Base-by-base conservation (phyloP, 2,797 vertebrate genomes). In the Melopsittacus undulatus region DNA sequence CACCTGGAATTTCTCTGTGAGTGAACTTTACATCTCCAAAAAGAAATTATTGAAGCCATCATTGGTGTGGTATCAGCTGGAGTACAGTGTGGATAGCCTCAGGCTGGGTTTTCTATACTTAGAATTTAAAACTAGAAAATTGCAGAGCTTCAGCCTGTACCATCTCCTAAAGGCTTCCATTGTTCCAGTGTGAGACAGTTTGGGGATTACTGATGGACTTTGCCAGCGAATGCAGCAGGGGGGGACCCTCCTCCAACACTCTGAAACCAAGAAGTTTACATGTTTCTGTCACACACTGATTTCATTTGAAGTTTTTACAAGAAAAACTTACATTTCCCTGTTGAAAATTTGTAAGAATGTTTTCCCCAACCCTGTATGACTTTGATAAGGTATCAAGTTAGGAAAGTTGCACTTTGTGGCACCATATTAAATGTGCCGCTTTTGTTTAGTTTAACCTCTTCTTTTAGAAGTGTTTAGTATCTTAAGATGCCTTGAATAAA, bases 71-170 rank as follows among this genome's bases (percentile, higher is more conserved):
- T 83, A n/a, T 81, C 76, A 88, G 67, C 51, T 68, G 46, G 43
- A 90, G 29, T 49, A 46, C 38, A 54, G 20, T 14, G 6, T 2
- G 5, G 45, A 29, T 52, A 70, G 84, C 61, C 67, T 87, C 32
- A 49, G 83, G 59, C 87, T 90, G 7, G 1, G 22, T 34, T 90
- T 77, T 89, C 73, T 95, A 15, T 62, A 72, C 51, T 91, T 84
- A 46, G 67, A 90, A 91, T 32, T 94, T 70, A 69, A 90, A 86
- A 73, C 69, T 32, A 69, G 77, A 70, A 85, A 93, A 92, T 70
- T 91, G 6, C 52, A 86, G 63, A 45, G 29, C 36, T 87, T 91
- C 64, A 72, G 54, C 48, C 10, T 52, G 19, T 36, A n/a, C 27
- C 7, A 17, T 69, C 72, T 49, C 83, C 49, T 74, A 19, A 67